Evolutionary conservation across 2,888 invertebrate genomes (phyloP), one percentile per base, ranked within the genome.

Genomic region (Ypsolopha sequella): DNA sequence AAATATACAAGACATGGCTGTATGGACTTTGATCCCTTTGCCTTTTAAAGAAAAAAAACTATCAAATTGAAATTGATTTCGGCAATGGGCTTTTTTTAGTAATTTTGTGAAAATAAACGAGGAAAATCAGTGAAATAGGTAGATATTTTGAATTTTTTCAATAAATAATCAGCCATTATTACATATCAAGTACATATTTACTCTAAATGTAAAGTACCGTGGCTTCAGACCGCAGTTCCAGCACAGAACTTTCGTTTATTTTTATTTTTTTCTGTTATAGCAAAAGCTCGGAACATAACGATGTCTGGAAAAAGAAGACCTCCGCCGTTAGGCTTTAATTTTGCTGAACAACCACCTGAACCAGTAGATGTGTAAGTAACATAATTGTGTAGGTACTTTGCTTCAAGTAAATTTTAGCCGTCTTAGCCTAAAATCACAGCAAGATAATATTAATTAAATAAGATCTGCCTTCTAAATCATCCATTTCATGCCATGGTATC

Each of bases 321-420:
- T 49, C 73, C 71, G 52, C 74, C 72, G 11, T 74, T 76, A 41
- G 71, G 76, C 47, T 76, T 84, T 51, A 73, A 64, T 56, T 74
- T 85, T 24, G 24, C 24, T 24, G 24, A 24, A 24, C 50, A 71
- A 71, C 68, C 71, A 2, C 70, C 70, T 55, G 79, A 80, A 60
- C 76, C 76, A 63, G 78, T 80, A 36, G 57, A 64, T 56, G 81
- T 85, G 85, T 85, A 67, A 70, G 84, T 74, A 58, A 35, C 4
- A 24, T 4, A 24, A 24, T 3, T 24, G 24, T 24, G 24, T 24
- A 24, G 24, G 44, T 46, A 14, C 1, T 36, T 45, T 50, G 11
- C 39, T 10, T 6, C 39, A 39, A 39, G 39, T 39, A 6, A 10
- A 39, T 39, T 39, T 10, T 39, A 39, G 10, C 39, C 10, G 11